Evolutionary conservation across 1,140 invertebrate genomes (phyloP), one percentile per base, ranked within the genome.

Genomic region (Geopemphigus sp.): DNA sequence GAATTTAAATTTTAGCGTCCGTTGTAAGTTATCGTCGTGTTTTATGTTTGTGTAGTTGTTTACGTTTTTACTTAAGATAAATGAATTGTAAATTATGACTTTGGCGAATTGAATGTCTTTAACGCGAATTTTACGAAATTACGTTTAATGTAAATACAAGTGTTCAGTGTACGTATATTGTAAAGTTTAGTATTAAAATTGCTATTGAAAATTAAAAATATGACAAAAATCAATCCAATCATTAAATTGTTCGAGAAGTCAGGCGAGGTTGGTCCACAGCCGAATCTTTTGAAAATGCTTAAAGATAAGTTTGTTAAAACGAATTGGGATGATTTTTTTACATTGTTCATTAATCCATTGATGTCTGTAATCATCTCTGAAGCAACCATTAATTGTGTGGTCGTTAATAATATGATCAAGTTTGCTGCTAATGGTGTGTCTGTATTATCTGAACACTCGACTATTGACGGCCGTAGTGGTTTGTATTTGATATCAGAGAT

Each of bases 211-310:
- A 61, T 17, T 61, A 1, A 45, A 47, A 64, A 66, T 10, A 66
- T 66, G 64, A 0, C n/a, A 19, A 24, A 45, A 24, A 22, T 45
- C 1, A 68, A 50, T 17, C 22, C 14, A 14, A 63, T 78, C 1
- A 29, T 78, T 0, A 78, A 78, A 29, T 50, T 78, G 57, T 78
- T 78, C 29, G 74, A 63, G 24, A 78, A 78, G 39, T 10, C 74
- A 0, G 57, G 74, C 17, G 17, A 63, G 0, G 39, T 63, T 1
- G 74, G 57, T 15, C 4, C 39, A 6, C n/a, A 47, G 10, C 11
- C 22, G 5, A 63, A 63, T 29, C 29, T 78, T 22, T 12, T 78
- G 11, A 47, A 63, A 63, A 47, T 78, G 24, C 39, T 78, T 26
- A 63, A 50, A 29, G 45, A 63, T 1, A 29, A 63, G 22, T 78